These are phyloP conservation scores for Asobara japonica DNA, from an alignment of 1,140 invertebrate species.

Conservation along the genomic window DNA sequence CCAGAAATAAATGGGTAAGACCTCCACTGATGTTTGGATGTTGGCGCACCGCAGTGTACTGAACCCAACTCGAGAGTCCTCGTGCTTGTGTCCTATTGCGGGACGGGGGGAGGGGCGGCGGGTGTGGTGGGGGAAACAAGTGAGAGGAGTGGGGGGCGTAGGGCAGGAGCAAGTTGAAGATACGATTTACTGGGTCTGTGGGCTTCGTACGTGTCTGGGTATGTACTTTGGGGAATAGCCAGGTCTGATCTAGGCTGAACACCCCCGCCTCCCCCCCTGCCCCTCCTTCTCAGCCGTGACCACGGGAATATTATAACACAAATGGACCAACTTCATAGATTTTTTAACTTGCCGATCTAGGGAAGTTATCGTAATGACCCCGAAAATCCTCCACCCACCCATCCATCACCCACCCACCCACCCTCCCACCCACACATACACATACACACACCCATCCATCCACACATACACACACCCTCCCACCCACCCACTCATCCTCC, in stretches of 20 bases:
- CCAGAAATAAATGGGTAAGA: background rate
- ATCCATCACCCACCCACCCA: too few species aligned
- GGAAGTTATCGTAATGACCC: too few species aligned
- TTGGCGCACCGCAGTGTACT: background rate
- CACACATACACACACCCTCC: too few species aligned
- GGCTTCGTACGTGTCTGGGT: conserved; percentile 3
- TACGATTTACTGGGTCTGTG: conserved; percentile 9
- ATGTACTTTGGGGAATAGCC: conserved; percentile 1
- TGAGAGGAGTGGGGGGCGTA: conserved; percentile 12
- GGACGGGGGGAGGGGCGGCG: background rate
- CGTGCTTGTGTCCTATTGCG: background rate
- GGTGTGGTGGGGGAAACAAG: background rate
- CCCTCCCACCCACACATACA: too few species aligned
- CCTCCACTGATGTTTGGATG: background rate
- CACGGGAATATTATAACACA: too few species aligned
- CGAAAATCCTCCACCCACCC: too few species aligned
- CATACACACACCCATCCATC: too few species aligned
- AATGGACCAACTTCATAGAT: too few species aligned
- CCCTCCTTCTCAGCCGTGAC: background rate
- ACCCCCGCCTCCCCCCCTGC: background rate
- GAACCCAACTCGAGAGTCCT: background rate
- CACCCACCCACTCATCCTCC: too few species aligned
- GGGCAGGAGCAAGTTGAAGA: conserved; percentile 9
- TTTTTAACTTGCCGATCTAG: too few species aligned
- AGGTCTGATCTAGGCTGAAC: background rate